Conservation (phyloP, 2,888 invertebrate species). For the Eupeodes luniger region DNA sequence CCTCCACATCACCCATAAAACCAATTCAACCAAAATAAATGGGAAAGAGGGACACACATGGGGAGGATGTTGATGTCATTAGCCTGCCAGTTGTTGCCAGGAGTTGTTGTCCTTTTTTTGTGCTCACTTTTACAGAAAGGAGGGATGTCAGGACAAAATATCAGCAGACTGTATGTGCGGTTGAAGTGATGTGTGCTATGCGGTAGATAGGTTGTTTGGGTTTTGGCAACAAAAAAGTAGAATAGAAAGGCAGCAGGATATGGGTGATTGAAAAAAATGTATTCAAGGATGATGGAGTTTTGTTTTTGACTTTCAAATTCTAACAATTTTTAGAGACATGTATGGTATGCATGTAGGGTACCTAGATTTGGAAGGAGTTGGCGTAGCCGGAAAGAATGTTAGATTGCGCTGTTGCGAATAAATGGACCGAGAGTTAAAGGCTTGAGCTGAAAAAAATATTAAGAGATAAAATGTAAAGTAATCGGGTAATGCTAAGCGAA, state of each 20-base stretch:
- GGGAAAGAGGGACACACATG: not conserved
- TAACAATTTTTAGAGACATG: not conserved
- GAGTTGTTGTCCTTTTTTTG: conserved; percentile 24
- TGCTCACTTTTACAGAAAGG: not conserved
- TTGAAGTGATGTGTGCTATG: conserved; percentile 32
- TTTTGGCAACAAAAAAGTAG: not conserved
- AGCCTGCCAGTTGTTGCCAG: conserved; percentile 33
- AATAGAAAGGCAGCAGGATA: not conserved
- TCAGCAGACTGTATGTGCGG: conserved; percentile 4
- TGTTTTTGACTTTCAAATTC: conserved; percentile 6
- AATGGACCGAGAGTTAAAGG: too few relatives aligned
- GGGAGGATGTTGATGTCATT: conserved; percentile 23
- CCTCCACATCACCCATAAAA: conserved; percentile 26
- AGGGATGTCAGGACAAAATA: not conserved
- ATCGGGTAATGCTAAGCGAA: too few relatives aligned
- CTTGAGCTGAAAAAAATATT: too few relatives aligned
- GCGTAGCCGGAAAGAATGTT: not conserved
- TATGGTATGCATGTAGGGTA: too few relatives aligned
- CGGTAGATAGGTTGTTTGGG: not conserved
- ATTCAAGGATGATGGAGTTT: conserved; percentile 6
- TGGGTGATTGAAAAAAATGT: conserved; percentile 30
- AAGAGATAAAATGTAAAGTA: too few relatives aligned
- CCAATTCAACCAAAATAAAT: conserved; percentile 34
- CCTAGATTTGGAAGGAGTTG: not conserved
- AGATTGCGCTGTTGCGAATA: not conserved